Percentiles rank a stretch among this genome's conserved stretches.
phyloP scores from a whole-genome alignment of 2,888 invertebrate genomes.

The Andricus quercusramuli region DNA sequence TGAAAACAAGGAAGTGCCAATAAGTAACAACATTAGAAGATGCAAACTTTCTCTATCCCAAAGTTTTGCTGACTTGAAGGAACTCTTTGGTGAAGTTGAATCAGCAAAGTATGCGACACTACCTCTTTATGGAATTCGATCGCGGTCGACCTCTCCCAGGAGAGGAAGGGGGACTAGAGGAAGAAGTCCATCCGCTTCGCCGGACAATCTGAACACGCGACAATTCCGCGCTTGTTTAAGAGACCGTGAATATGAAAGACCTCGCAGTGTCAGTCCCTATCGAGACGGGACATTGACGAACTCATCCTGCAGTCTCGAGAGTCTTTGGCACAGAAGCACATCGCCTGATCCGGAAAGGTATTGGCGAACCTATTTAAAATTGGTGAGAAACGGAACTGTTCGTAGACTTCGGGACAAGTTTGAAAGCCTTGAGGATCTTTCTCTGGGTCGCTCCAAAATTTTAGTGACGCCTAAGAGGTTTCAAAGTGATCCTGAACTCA shows the following conservation, averaged over 20 bases:
- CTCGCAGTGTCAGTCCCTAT: slow-evolving; percentile 77
- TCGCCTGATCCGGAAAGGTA: slow-evolving; percentile 88
- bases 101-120: slow-evolving; percentile 82
- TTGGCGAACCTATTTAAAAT: slow-evolving; percentile 85
- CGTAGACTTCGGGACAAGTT: slow-evolving; percentile 88
- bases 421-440: slow-evolving; percentile 83
- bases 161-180: slow-evolving; percentile 59
- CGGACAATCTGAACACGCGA: slow-evolving; percentile 71
- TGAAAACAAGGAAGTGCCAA: slow-evolving; percentile 71
- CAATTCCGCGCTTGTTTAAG: slow-evolving; percentile 78
- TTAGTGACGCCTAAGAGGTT: slow-evolving; percentile 80
- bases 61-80: slow-evolving; percentile 88
- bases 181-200: slow-evolving; percentile 68
- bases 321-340: slow-evolving; percentile 85
- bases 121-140: slow-evolving; percentile 69
- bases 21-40: slow-evolving; percentile 61
- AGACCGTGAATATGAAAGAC: slow-evolving; percentile 72
- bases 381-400: slow-evolving; percentile 89
- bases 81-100: slow-evolving; percentile 89
- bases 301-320: slow-evolving; percentile 83
- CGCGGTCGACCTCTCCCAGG: slow-evolving; percentile 58
- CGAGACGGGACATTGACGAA: slow-evolving; percentile 69
- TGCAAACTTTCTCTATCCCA: slow-evolving; percentile 81
- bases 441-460: slow-evolving; percentile 65
- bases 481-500: slow-evolving; percentile 90